phyloP scores from a whole-genome alignment of 1,140 invertebrate species.

The Calliphora vicina region DNA sequence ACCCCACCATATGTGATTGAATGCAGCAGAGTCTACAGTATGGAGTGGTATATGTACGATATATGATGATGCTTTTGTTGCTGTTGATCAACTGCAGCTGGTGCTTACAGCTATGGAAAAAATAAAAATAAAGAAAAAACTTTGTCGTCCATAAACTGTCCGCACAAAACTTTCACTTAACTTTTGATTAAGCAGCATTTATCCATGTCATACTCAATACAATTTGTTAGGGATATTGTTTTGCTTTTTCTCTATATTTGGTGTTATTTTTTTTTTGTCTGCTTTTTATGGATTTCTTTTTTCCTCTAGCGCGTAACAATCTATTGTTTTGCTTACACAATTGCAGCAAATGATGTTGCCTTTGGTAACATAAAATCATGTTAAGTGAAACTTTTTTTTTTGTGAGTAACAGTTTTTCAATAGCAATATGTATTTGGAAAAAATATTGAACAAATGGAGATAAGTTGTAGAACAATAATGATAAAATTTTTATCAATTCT shows the following conservation, averaged over 20 bases:
- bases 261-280: background rate
- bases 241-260: background rate
- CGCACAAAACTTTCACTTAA: conserved; percentile 44
- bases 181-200: conserved; percentile 60
- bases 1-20: background rate
- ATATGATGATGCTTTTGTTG: background rate
- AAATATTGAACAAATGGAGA: background rate
- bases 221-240: conserved; percentile 17
- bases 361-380: conserved; percentile 6
- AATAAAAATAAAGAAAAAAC: background rate
- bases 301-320: background rate
- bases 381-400: conserved; percentile 23
- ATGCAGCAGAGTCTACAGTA: background rate
- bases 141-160: conserved; percentile 30
- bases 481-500: no score
- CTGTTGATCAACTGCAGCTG: background rate
- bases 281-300: background rate
- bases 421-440: background rate
- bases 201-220: conserved; percentile 32
- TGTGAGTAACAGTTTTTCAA: no score
- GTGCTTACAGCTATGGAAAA: background rate
- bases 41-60: background rate
- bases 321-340: conserved; percentile 19
- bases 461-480: no score
- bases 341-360: conserved; percentile 30